Evolutionary conservation across 1,140 invertebrate species (phyloP), one percentile per base, ranked within the genome.

Genomic region (Drosophila insularis): DNA sequence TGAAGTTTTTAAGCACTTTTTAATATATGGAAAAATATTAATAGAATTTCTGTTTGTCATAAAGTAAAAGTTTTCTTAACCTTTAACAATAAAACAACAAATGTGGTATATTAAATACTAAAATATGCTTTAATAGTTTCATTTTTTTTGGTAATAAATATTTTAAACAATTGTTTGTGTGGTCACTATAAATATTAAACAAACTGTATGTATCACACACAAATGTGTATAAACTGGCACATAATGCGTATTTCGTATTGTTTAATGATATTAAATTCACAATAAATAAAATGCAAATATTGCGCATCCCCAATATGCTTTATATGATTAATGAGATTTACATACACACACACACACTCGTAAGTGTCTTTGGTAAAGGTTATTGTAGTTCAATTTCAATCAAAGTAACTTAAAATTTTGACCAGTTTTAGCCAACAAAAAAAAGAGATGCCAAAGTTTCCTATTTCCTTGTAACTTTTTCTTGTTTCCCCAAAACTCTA

Each of bases 261-360:
- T 68, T 80, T 68, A 54, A 75, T 58, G 64, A 69, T 69, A 77
- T 77, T 77, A 81, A 76, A 62, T 64, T 61, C 40, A 59, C 54
- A 56, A 58, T 17, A 78, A 78, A 78, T 63, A 70, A 11, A 6
- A 8, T 58, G 14, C 73, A 65, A 71, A 77, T 77, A 76, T 14
- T 43, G 56, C 68, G 27, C 13, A 27, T 46, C 19, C 14, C 32
- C 56, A 58, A 59, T 6, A 63, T 59, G 21, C 64, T 53, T 59
- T 66, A 55, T 14, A 53, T 76, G 65, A 76, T 76, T 76, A 76
- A 76, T 75, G 72, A 59, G 59, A 43, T 68, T 75, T 66, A 61
- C 10, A 19, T 50, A 50, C 5, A 50, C n/a, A 43, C 8, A 53
- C 19, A 53, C 10, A 53, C 19, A 21, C 10, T 4, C 23, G 7